These are phyloP conservation scores for Chironomus riparius DNA, from an alignment of 2,888 invertebrate genomes.

Conservation along the genomic window DNA sequence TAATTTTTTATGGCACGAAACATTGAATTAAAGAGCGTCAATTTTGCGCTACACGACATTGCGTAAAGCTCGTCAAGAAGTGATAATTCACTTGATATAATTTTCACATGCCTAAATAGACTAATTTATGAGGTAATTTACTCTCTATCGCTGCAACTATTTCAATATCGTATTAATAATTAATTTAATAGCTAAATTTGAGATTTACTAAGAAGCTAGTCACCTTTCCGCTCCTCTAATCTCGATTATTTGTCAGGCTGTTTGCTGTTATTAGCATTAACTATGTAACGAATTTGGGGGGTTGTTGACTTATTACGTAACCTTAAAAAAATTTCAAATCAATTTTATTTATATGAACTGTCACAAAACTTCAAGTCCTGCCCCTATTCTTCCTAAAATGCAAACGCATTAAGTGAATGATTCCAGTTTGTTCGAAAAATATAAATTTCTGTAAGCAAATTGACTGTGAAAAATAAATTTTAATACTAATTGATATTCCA, in stretches of 20 bases:
- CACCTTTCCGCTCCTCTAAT: slow-evolving; percentile 8
- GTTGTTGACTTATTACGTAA: too few relatives aligned
- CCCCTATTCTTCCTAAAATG: too few relatives aligned
- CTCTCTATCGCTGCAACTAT: neutral
- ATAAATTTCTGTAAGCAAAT: neutral
- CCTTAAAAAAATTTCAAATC: too few relatives aligned
- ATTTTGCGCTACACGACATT: neutral
- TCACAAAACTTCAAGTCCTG: too few relatives aligned
- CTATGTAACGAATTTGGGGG: too few relatives aligned
- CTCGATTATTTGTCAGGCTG: neutral
- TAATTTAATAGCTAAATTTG: neutral
- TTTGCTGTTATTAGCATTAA: neutral
- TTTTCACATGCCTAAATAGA: neutral
- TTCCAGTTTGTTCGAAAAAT: too few relatives aligned
- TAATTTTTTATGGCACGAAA: neutral
- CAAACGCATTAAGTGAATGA: too few relatives aligned
- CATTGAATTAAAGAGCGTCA: neutral
- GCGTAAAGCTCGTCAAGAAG: neutral
- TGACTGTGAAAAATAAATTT: neutral
- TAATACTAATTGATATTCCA: neutral
- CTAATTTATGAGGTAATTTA: neutral
- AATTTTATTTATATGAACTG: too few relatives aligned
- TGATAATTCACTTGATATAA: neutral
- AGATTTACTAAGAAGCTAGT: neutral
- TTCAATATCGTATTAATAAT: too few relatives aligned